These are phyloP conservation scores for Hecatera dysodea DNA, from an alignment of 2,888 invertebrate genomes.

Conservation along the genomic window DNA sequence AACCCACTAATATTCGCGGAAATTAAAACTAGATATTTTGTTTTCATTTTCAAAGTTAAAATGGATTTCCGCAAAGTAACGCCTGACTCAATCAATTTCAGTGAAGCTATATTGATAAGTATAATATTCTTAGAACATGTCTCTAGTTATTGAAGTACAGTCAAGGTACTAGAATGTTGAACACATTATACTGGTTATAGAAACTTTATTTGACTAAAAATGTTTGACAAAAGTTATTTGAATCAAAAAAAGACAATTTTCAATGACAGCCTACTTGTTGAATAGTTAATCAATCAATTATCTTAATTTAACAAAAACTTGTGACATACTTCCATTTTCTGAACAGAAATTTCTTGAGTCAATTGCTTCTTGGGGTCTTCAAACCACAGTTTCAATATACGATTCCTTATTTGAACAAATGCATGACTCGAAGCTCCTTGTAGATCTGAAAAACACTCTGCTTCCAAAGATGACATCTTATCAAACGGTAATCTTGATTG, in stretches of 20 bases:
- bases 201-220: background rate
- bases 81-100: too few relatives aligned
- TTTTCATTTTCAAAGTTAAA: too few relatives aligned
- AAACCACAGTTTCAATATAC: constrained; percentile 98
- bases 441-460: constrained; percentile 98
- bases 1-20: too few relatives aligned
- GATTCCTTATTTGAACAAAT: constrained; percentile 97
- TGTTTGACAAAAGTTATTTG: background rate
- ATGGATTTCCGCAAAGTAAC: too few relatives aligned
- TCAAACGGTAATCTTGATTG: constrained; percentile 98
- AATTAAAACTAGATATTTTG: too few relatives aligned
- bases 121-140: too few relatives aligned
- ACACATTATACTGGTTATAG: background rate
- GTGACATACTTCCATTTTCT: constrained; percentile 92
- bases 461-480: constrained; percentile 98
- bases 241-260: background rate
- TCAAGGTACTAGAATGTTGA: background rate
- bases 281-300: background rate
- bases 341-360: constrained; percentile 94
- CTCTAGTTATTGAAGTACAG: background rate
- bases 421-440: constrained; percentile 96
- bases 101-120: too few relatives aligned
- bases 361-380: constrained; percentile 98
- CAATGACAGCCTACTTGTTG: too few relatives aligned
- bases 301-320: constrained; percentile 1